Evolutionary conservation across 2,888 invertebrate genomes (phyloP).

Genomic region (Temnothorax rugatulus): DNA sequence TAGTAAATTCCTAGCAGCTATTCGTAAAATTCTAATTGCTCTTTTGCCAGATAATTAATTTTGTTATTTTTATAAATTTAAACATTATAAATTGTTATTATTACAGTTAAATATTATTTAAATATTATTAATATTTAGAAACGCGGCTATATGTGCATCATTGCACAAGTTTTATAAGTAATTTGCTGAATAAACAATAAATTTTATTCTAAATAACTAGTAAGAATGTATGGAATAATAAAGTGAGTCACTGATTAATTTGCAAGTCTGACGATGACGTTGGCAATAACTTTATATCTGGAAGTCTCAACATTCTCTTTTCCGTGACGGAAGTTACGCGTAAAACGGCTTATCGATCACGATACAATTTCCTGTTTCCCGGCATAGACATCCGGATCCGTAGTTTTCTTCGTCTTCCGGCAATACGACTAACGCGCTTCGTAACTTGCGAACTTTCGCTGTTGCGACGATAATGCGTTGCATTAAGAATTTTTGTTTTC

Average conservation of each 20-base stretch:
- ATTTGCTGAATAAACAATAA: neutral
- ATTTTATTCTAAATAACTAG: neutral
- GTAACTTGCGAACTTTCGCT: conserved; percentile 41
- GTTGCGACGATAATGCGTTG: conserved; percentile 11
- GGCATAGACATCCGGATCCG: conserved; percentile 49
- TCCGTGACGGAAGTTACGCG: conserved; percentile 26
- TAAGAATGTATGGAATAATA: neutral
- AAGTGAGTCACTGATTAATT: conserved; percentile 7
- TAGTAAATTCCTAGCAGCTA: neutral
- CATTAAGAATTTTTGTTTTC: conserved; percentile 2
- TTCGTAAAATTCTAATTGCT: neutral
- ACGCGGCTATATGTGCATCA: neutral
- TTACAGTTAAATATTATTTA: neutral
- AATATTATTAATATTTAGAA: neutral
- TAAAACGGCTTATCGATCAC: conserved; percentile 57
- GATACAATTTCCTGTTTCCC: conserved; percentile 52
- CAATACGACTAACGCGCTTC: conserved; percentile 27
- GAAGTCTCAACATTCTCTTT: conserved; percentile 10
- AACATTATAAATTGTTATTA: neutral
- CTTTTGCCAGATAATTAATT: neutral
- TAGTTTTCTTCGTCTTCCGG: conserved; percentile 41
- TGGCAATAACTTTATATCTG: conserved; percentile 25
- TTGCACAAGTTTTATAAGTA: neutral
- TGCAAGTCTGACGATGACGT: neutral
- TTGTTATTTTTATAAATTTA: neutral